Evolutionary conservation across 2,113 vertebrate species (phyloP), one percentile per base, ranked within the genome.

Genomic region (Misgurnus anguillicaudatus): DNA sequence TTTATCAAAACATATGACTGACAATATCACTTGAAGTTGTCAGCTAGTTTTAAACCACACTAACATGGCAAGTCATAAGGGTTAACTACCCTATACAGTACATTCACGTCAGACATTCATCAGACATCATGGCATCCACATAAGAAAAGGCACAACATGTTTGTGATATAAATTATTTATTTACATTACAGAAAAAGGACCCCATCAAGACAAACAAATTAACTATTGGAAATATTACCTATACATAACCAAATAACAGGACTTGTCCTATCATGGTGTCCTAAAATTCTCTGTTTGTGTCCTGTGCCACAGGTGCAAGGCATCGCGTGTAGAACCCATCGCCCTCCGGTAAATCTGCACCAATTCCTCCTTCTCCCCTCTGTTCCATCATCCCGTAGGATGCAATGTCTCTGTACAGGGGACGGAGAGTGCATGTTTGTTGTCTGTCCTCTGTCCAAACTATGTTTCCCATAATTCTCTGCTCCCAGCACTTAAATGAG

Each of bases 141-240:
- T 78, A 78, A 65, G 62, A 83, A 79, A 66, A 77, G 72, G 47
- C 64, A 63, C 72, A 16, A 64, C 38, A 60, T 78, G 63, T 90
- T 92, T 85, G 95, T 97, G 97, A 98, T 99, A 98, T 99, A 99
- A 99, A 99, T 98, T 98, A 97, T 98, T 99, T 99, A 98, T 99
- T 98, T 99, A 99, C 97, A 98, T 98, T 98, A 98, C 97, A 98
- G 97, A 98, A 98, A 57, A 94, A 97, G 96, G 89, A 98, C 95
- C 91, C 91, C 93, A 98, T 96, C 96, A 96, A 98, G 96, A 99
- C 97, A 98, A 97, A 95, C 89, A 90, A 92, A 92, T 95, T 96
- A 93, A 98, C 97, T 98, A 98, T 96, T 97, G 96, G 95, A 99
- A 98, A 97, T 96, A 96, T 96, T 93, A 98, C 96, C 95, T 95